Conservation (phyloP, 2,888 invertebrate species). For the Melieria omissa region DNA sequence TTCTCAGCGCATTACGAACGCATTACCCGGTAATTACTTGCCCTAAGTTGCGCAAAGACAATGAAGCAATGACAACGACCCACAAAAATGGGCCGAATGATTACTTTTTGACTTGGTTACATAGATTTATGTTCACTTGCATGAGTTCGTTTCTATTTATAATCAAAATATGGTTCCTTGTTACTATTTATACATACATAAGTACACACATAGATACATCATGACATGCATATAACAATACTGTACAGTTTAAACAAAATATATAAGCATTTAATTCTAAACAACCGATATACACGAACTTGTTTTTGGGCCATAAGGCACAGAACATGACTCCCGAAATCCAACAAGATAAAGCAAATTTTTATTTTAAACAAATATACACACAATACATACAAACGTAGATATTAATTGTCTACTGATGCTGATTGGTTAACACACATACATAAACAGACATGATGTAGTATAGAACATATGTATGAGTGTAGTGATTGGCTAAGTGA, state of each 20-base stretch:
- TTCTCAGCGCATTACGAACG: too few species aligned
- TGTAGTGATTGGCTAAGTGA: too few species aligned
- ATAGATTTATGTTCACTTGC: too few species aligned
- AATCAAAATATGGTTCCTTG: constrained; percentile 44
- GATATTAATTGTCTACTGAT: too few species aligned
- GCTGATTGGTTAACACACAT: too few species aligned
- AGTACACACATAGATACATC: constrained; percentile 59
- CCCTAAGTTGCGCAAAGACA: too few species aligned
- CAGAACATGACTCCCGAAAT: neutral
- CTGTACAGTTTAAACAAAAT: constrained; percentile 47
- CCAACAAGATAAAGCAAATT: neutral
- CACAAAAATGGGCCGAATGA: too few species aligned
- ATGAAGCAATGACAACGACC: too few species aligned
- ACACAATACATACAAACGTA: constrained; percentile 21
- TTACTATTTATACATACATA: constrained; percentile 33
- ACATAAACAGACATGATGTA: too few species aligned
- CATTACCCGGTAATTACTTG: too few species aligned
- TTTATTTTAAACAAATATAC: constrained; percentile 23
- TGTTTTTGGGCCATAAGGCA: neutral
- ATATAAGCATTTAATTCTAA: constrained; percentile 46
- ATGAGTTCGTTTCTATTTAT: constrained; percentile 1
- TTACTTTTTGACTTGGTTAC: too few species aligned
- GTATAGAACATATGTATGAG: too few species aligned
- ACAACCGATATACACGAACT: neutral
- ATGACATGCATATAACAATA: constrained; percentile 47